Conservation (phyloP, 2,797 vertebrate species). For the Enteromius mattozi region DNA sequence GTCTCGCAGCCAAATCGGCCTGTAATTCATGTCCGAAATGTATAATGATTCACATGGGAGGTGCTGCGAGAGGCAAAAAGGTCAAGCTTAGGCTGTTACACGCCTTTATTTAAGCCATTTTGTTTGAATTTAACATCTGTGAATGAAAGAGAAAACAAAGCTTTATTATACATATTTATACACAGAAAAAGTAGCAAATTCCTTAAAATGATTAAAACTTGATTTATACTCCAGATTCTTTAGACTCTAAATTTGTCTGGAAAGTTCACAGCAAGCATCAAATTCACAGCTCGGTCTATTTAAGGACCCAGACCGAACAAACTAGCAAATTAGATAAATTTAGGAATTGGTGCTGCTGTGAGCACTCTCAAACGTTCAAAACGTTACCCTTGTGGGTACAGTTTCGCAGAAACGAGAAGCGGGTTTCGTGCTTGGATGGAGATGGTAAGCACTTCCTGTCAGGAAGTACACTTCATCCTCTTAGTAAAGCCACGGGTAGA, state of each 20-base stretch:
- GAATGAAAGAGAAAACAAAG: neutral
- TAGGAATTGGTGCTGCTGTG: conserved; percentile 67
- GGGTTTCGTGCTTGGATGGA: conserved; percentile 63
- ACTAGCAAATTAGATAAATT: conserved; percentile 72
- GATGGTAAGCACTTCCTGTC: conserved; percentile 26
- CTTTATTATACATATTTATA: neutral
- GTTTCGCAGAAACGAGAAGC: conserved; percentile 19
- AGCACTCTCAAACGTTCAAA: conserved; percentile 50
- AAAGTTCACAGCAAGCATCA: neutral
- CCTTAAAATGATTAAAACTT: neutral
- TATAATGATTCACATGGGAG: conserved; percentile 7
- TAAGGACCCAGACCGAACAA: conserved; percentile 48
- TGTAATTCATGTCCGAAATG: conserved; percentile 34
- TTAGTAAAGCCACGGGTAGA: conserved; percentile 8
- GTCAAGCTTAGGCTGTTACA: conserved; percentile 3
- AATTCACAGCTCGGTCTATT: conserved; percentile 40
- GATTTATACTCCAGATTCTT: neutral
- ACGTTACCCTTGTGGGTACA: conserved; percentile 59
- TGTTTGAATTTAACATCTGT: conserved; percentile 19
- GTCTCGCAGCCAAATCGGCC: conserved; percentile 68
- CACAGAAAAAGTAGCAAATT: neutral
- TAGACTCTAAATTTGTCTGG: neutral
- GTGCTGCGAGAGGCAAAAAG: neutral
- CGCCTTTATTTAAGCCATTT: conserved; percentile 6
- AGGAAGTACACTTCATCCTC: conserved; percentile 6